Percentiles rank a stretch among this genome's conserved stretches.
These are phyloP conservation scores for Nasua narica DNA, from an alignment of 2,797 vertebrate species.

Conservation along the genomic window DNA sequence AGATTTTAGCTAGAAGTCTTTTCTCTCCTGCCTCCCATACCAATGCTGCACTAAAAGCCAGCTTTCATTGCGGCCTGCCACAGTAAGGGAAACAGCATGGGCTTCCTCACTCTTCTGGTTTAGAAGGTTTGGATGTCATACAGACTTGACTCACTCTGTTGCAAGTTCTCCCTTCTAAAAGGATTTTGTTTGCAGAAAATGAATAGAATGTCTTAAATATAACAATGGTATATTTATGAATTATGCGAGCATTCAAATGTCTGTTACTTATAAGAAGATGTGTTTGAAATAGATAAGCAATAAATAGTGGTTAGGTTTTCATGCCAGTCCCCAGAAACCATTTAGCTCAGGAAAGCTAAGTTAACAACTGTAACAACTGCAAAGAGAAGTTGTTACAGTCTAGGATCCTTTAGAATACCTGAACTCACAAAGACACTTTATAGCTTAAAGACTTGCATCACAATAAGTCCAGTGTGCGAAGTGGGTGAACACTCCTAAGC, in stretches of 20 bases:
- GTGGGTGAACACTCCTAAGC: neutral
- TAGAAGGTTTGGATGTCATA: neutral
- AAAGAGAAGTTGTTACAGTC: neutral
- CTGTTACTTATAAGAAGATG: neutral
- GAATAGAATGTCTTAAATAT: conserved; percentile 31
- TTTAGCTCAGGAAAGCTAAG: neutral
- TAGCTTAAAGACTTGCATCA: neutral
- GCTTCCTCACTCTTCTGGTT: neutral
- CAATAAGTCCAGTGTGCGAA: neutral
- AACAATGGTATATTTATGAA: neutral
- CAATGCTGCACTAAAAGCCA: neutral
- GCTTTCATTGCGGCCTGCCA: neutral
- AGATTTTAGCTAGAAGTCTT: neutral
- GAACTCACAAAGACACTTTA: neutral
- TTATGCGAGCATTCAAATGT: neutral
- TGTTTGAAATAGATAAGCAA: conserved; percentile 20
- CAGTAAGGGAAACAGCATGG: neutral
- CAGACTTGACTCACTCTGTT: neutral
- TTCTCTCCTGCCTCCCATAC: neutral
- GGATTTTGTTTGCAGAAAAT: conserved; percentile 38
- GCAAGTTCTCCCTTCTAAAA: neutral
- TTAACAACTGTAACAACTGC: neutral
- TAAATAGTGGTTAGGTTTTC: neutral
- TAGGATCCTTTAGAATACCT: neutral
- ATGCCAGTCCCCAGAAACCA: neutral